Percentiles rank a stretch among this genome's conserved stretches.
Conservation (phyloP, 2,888 invertebrate genomes). For the Drosophila aldrichi region DNA sequence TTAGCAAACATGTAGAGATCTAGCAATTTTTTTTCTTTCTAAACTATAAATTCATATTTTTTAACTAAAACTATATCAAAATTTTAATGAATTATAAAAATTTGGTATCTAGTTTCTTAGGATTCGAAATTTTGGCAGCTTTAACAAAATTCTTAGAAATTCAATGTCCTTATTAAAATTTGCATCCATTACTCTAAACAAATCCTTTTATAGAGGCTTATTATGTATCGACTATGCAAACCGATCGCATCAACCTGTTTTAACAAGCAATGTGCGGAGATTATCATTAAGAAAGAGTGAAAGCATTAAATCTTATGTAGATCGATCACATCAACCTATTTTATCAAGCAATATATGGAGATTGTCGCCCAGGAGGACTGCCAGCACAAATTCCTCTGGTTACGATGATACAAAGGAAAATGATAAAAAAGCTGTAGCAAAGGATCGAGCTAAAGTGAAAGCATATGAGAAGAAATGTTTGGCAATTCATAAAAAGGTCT, state of each 20-base stretch:
- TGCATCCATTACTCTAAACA: background rate
- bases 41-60: background rate
- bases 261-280: background rate
- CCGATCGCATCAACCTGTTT: background rate
- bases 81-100: background rate
- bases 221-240: background rate
- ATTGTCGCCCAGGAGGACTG: background rate
- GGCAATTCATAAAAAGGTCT: background rate
- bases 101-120: background rate
- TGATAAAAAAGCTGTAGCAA: background rate
- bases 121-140: background rate
- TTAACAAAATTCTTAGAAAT: background rate
- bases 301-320: background rate
- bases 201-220: background rate
- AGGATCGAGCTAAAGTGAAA: background rate
- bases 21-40: background rate
- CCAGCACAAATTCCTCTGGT: background rate
- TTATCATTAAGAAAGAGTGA: background rate
- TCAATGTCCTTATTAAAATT: background rate
- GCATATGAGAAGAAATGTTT: conserved; percentile 4
- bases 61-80: background rate
- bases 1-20: background rate
- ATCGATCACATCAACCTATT: background rate
- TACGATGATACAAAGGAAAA: conserved; percentile 1
- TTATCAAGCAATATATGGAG: background rate